These are phyloP conservation scores for Nothura maculosa DNA, from an alignment of 2,797 vertebrate genomes.

Conservation along the genomic window DNA sequence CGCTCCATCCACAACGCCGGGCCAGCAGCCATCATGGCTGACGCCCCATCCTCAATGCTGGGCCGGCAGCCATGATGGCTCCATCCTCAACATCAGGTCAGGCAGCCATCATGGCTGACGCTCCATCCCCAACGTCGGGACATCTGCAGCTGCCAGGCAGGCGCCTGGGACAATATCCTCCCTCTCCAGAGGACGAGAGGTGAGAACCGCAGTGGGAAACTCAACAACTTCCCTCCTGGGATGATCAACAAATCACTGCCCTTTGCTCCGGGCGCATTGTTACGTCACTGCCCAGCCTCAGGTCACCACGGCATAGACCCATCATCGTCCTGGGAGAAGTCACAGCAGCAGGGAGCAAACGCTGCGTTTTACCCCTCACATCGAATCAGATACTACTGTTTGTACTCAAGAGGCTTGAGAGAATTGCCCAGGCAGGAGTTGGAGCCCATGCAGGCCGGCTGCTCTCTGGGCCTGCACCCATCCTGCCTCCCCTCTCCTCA, in stretches of 20 bases:
- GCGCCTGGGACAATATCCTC: neutral
- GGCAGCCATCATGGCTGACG: no score
- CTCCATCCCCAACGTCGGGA: no score
- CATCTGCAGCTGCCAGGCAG: neutral
- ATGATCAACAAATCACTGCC: neutral
- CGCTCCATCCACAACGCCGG: no score
- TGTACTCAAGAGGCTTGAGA: neutral
- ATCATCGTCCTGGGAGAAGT: neutral
- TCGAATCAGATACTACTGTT: neutral
- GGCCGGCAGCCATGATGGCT: no score
- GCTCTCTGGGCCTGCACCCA: neutral
- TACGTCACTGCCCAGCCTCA: neutral
- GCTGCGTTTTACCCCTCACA: rapidly evolving
- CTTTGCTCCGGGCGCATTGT: neutral
- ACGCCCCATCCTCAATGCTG: no score
- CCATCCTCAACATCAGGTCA: no score
- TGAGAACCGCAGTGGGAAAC: neutral
- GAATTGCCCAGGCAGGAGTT: neutral
- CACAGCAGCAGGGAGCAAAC: rapidly evolving
- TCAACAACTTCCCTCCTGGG: neutral
- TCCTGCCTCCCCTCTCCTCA: neutral
- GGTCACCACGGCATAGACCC: slow-evolving; percentile 20
- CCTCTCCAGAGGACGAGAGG: neutral
- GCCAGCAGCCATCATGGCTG: no score
- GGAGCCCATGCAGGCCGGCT: neutral